Base-by-base conservation (phyloP, 2,797 vertebrate genomes). In the Anabas testudineus region DNA sequence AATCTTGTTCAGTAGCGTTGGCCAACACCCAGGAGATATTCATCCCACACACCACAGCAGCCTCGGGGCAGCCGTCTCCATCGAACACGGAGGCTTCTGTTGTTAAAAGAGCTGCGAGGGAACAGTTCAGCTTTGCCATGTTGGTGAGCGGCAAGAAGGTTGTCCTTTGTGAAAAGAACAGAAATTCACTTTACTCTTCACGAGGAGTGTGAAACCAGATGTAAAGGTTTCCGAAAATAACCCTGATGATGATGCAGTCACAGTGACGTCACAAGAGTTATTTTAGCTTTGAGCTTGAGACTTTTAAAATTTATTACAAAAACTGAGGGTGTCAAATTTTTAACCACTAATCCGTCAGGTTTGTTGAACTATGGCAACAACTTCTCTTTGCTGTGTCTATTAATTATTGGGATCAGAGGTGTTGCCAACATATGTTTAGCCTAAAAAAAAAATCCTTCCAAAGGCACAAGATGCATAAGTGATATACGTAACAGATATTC, bases 91-190 rank as follows among this genome's bases (percentile, higher is more conserved):
- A 15, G 7, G 26, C 24, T 13, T 3, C 36, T 6, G 22, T 18
- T 22, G 37, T 21, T 30, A 21, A 39, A n/a, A 83, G 62, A 45
- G 60, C 71, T 15, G 58, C 54, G 5, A 47, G 43, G 37, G 84
- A 88, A 71, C 91, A 92, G 79, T 90, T 90, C 8, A 62, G 24
- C 39, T 22, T 24, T 0, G 28, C n/a, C 80, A 88, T 88, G 41
- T 7, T 70, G 60, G 43, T 32, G 49, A 37, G 14, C n/a, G 37
- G 9, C 6, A 13, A 19, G 22, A 13, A 10, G 36, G 15, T 4
- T 1, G 9, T 9, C 64, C 4, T 7, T 13, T 30, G 46, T 12
- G 28, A n/a, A 24, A 37, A 63, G 19, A 76, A 41, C 1, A 14
- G 43, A 26, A 5, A 19, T 46, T 21, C 10, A 13, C 4, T 46